Conservation (phyloP, 2,797 vertebrate species). For the Hyperoplus lanceolatus region DNA sequence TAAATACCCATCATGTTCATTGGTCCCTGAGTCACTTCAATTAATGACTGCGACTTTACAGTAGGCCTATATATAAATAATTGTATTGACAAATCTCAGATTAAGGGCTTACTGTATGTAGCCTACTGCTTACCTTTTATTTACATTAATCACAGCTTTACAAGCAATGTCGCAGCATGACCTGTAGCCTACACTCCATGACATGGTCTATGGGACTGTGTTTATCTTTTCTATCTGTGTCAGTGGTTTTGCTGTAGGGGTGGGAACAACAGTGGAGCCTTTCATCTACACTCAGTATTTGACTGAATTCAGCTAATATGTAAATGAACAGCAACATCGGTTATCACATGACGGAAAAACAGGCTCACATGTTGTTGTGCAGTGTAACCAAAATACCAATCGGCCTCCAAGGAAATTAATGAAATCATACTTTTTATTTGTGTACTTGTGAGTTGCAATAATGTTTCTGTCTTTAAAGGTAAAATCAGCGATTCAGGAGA, state of each 20-base stretch:
- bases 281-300: slow-evolving; percentile 61
- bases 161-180: slow-evolving; percentile 6
- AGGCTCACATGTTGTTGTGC: not conserved
- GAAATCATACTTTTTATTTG: not conserved
- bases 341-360: slow-evolving; percentile 38
- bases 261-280: slow-evolving; percentile 65
- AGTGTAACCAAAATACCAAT: not conserved
- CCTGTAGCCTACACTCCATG: not conserved
- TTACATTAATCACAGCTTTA: slow-evolving; percentile 7
- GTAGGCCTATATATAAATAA: no score
- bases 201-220: slow-evolving; percentile 9
- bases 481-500: not conserved
- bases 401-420: not conserved
- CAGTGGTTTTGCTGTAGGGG: slow-evolving; percentile 12
- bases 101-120: not conserved
- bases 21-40: no score
- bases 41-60: not conserved
- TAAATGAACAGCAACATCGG: slow-evolving; percentile 61
- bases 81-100: not conserved
- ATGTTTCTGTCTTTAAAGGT: not conserved
- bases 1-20: not conserved
- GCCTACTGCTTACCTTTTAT: not conserved
- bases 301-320: slow-evolving; percentile 76
- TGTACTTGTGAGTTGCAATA: not conserved
- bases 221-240: slow-evolving; percentile 49